Base-by-base conservation (phyloP, 2,113 vertebrate genomes). In the Psilopsiagon aymara region DNA sequence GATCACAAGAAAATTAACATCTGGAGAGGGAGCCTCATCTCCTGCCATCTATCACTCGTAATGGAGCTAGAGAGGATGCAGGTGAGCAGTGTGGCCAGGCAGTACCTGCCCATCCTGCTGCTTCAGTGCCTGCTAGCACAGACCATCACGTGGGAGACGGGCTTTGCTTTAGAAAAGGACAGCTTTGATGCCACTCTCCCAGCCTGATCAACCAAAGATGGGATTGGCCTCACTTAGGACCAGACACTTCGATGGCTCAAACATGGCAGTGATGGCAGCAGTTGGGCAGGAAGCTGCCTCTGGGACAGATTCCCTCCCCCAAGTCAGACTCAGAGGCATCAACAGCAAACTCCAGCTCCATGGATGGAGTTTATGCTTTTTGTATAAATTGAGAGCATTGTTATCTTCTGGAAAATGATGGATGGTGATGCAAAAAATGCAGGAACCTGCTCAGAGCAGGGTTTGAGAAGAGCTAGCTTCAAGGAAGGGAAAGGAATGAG, bases 11-110 rank as follows among this genome's bases (percentile, higher is more conserved):
- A 81, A 81, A 87, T 71, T 55, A 95, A 80, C 95, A 95, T 95
- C 96, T 96, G 97, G 90, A 94, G 81, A 66, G 85, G 66, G 75
- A 96, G 33, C 14, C 66, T 84, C 83, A 55, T 64, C 78, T 83
- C 93, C n/a, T 46, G 80, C 94, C 96, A 95, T 94, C 93, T 96
- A 96, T 63, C 94, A 35, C 82, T 68, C 13, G 82, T 44, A 64
- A 86, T 2, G 74, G 55, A 93, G 71, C 67, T 52, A 55, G 1
- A 8, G n/a, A 69, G 74, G 94, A 90, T 27, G 55, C 67, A 37
- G 67, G 91, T 33, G 88, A 79, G 47, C 0, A 3, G 31, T 1
- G 17, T 2, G 6, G 57, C 41, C 59, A 12, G 75, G 82, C 73
- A 11, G 57, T 11, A 55, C 77, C 82, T 43, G 57, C 73, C 67